Evolutionary conservation across 2,113 vertebrate species (phyloP), one percentile per base, ranked within the genome.

Genomic region (Ageneiosus marmoratus): DNA sequence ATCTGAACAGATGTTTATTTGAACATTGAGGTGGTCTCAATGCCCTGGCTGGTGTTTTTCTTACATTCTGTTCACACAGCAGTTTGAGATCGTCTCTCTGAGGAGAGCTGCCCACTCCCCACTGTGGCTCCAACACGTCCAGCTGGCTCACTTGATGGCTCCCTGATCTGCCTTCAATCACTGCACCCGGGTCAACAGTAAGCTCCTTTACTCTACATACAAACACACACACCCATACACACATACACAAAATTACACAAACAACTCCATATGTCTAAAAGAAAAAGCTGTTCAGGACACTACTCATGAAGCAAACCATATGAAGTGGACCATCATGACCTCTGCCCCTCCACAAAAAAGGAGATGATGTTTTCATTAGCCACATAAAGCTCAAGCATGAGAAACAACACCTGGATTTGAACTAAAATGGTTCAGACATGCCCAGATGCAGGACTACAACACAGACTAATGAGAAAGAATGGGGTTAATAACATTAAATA

Each of bases 61-160:
- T 96, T 91, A 99, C 97, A 0, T 99, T 99, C 92, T 98, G 98
- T 90, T 99, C 98, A 91, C 98, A 99, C 82, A 99, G 97, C 85
- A 99, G 94, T 92, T 99, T 99, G 83, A 99, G 95, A 89, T 99
- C 98, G 86, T 99, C 98, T 80, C 97, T 96, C 89, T 98, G 97
- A 55, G 98, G 97, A 79, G 98, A 99, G 89, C 96, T 98, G 1
- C 97, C 98, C 37, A 99, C 95, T n/a, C 95, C 97, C 98, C 97
- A 98, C 91, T 98, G 96, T 3, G 96, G 94, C 88, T 99, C 97
- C 90, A 98, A 89, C 84, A 98, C 96, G 0, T 99, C 97, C 67
- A 98, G 95, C 92, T 98, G 97, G 90, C 87, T 95, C 83, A 95
- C 87, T 77, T 93, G 18, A 60, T 96, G 96, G 83, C 95, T 94